Conservation (phyloP, 1,140 invertebrate species). For the Drosophila chauvacae region DNA sequence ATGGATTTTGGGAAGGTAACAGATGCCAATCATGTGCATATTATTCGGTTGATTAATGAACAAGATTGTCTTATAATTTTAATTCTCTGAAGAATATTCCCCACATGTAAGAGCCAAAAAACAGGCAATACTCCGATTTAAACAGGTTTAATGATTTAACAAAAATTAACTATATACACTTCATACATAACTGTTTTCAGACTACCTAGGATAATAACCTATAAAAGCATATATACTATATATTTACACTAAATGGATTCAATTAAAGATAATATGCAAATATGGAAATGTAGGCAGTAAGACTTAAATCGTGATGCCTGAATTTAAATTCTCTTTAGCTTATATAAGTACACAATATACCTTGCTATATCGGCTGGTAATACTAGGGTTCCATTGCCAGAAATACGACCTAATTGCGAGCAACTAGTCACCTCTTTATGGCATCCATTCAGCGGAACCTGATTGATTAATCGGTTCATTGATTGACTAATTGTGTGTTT, state of each 20-base stretch:
- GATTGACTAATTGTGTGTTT: conserved; percentile 40
- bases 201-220: background rate
- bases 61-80: background rate
- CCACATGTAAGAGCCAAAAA: no score
- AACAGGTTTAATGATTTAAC: no score
- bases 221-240: background rate
- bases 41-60: background rate
- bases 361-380: background rate
- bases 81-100: background rate
- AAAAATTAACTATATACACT: background rate
- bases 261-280: conserved; percentile 1
- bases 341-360: conserved; percentile 1
- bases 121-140: no score
- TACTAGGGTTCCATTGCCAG: conserved; percentile 7
- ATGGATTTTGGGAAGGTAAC: background rate
- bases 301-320: background rate
- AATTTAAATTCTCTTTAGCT: no score
- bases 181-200: no score
- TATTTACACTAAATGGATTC: background rate
- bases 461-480: conserved; percentile 47
- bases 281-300: background rate
- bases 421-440: conserved; percentile 32
- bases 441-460: conserved; percentile 16
- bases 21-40: no score
- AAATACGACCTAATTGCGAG: conserved; percentile 31